phyloP scores from a whole-genome alignment of 2,888 invertebrate species.

The Gasteruption jaculator region DNA sequence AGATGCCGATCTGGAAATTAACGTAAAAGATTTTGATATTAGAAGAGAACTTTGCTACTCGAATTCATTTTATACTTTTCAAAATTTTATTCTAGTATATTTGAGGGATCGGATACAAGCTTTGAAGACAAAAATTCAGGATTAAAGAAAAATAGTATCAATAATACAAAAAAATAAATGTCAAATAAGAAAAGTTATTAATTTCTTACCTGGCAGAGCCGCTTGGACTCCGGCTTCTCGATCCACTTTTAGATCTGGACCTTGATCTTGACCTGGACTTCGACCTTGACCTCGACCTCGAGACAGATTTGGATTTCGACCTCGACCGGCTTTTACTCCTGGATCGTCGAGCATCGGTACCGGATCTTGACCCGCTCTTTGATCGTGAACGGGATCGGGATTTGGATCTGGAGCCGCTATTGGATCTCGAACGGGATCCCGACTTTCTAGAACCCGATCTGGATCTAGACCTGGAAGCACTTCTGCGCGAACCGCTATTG shows the following conservation, averaged over 20 bases:
- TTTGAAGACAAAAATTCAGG: slow-evolving; percentile 4
- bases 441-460: too few species aligned
- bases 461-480: slow-evolving; percentile 41
- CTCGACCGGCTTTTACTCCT: slow-evolving; percentile 46
- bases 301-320: too few species aligned
- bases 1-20: slow-evolving; percentile 48
- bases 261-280: slow-evolving; percentile 38
- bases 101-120: background rate
- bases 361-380: slow-evolving; percentile 48
- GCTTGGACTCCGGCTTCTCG: slow-evolving; percentile 45
- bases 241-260: slow-evolving; percentile 49
- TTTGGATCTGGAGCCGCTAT: slow-evolving; percentile 11
- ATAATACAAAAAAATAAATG: background rate
- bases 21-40: slow-evolving; percentile 1
- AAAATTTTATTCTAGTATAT: background rate
- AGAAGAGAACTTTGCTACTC: too few species aligned
- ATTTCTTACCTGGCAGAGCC: slow-evolving; percentile 38
- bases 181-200: background rate
- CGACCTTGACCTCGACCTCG: slow-evolving; percentile 35
- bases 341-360: slow-evolving; percentile 37
- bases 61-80: too few species aligned
- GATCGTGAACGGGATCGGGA: slow-evolving; percentile 43
- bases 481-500: slow-evolving; percentile 27
- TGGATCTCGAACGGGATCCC: slow-evolving; percentile 45
- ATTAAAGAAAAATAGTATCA: too few species aligned